phyloP scores from a whole-genome alignment of 1,140 invertebrate species.

The Geopemphigus sp. region DNA sequence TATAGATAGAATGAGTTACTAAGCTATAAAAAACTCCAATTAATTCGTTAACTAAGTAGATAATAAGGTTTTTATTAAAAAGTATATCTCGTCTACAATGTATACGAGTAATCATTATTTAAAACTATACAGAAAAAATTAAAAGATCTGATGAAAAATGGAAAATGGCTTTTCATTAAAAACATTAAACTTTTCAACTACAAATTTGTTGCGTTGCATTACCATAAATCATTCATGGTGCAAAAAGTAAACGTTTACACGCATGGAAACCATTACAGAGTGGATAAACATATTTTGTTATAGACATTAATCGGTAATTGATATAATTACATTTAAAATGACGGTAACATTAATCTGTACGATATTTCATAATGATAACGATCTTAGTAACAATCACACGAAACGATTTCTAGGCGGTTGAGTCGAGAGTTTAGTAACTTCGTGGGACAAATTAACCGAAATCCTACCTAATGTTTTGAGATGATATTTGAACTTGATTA shows the following conservation, averaged over 20 bases:
- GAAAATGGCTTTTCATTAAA: no score
- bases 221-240: no score
- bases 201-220: no score
- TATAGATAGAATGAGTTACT: neutral
- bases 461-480: slow-evolving; percentile 7
- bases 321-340: neutral
- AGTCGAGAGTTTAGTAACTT: neutral
- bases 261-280: no score
- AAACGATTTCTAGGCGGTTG: neutral
- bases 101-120: no score
- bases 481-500: slow-evolving; percentile 18
- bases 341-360: neutral
- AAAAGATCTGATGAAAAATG: no score
- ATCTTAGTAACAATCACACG: neutral
- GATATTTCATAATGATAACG: neutral
- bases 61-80: neutral
- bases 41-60: neutral
- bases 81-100: no score
- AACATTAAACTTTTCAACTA: no score
- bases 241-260: no score
- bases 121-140: no score
- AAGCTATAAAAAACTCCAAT: slow-evolving; percentile 1
- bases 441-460: neutral
- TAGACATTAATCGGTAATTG: neutral
- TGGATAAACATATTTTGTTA: neutral